These are phyloP conservation scores for Neostethus bicornis DNA, from an alignment of 2,797 vertebrate genomes.

Conservation along the genomic window DNA sequence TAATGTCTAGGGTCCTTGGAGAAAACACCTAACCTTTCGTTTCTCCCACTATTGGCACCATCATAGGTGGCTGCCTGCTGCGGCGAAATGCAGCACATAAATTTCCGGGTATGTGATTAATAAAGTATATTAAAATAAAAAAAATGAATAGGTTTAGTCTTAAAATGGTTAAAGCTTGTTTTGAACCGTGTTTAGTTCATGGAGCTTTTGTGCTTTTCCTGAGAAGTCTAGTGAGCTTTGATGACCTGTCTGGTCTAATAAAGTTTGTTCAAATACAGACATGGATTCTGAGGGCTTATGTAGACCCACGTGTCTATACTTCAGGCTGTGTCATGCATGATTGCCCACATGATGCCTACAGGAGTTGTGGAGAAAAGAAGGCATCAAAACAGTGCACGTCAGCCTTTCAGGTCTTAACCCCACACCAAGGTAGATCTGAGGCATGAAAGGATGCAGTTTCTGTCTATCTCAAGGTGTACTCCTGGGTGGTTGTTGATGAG, in stretches of 20 bases:
- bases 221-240: constrained; percentile 75
- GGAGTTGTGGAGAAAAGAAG: constrained; percentile 62
- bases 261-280: constrained; percentile 80
- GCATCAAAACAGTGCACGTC: constrained; percentile 45
- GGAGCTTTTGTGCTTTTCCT: constrained; percentile 57
- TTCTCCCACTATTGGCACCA: too few relatives aligned
- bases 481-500: constrained; percentile 53
- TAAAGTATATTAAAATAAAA: too few relatives aligned
- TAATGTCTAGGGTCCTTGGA: too few relatives aligned
- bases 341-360: constrained; percentile 92
- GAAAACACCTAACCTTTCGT: too few relatives aligned
- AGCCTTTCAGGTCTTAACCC: constrained; percentile 84
- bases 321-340: constrained; percentile 88
- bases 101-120: too few relatives aligned
- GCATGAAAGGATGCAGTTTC: constrained; percentile 45
- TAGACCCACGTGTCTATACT: constrained; percentile 70
- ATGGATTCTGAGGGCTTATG: constrained; percentile 79
- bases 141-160: too few relatives aligned
- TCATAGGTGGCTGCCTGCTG: too few relatives aligned
- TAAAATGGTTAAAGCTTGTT: too few relatives aligned
- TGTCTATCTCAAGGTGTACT: constrained; percentile 53
- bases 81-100: too few relatives aligned
- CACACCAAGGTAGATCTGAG: constrained; percentile 59
- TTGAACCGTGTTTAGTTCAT: constrained; percentile 42
- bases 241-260: constrained; percentile 88